Base-by-base conservation (phyloP, 2,797 vertebrate species). In the Sebastes hopkinsi region DNA sequence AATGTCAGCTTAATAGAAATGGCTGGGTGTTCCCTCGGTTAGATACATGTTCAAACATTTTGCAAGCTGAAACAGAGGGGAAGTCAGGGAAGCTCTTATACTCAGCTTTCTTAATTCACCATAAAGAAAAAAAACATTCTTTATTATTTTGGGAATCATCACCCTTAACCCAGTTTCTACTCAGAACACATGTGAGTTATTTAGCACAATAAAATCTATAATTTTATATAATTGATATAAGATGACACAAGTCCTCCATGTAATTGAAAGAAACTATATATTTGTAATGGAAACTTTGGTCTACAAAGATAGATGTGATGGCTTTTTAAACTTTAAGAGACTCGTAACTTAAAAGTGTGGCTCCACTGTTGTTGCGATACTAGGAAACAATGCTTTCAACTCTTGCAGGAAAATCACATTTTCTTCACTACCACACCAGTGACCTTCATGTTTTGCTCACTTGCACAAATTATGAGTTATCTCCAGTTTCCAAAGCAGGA, bases 1-100 rank as follows among this genome's bases (percentile, higher is more conserved):
- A 86, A 83, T 79, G 64, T 77, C 34, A 77, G 36, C 34, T 77
- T 54, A 42, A 80, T 54, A 81, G 50, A 87, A 89, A 81, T 58
- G 55, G 36, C 67, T 81, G 60, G 23, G 52, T 79, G 74, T 79
- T 80, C 27, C 65, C 66, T 65, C 54, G 56, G 20, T 83, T 81
- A 80, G 74, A 84, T 60, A 55, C 54, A 83, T 76, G 60, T 66
- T 80, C 8, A 29, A 79, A 75, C 66, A 79, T 58, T 74, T 79
- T 80, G 32, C 8, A 77, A 81, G 68, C 20, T 80, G 27, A 80
- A 66, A 66, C 54, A 64, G 58, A 75, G 30, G n/a, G 67, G 61
- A 86, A 36, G 46, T 82, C 74, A 80, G 22, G 5, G 8, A 36
- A 65, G 56, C 23, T 72, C 60, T 34, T 42, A 42, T 65, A 5